Evolutionary conservation across 2,888 invertebrate species (phyloP).

Genomic region (Calliopum simillimum): DNA sequence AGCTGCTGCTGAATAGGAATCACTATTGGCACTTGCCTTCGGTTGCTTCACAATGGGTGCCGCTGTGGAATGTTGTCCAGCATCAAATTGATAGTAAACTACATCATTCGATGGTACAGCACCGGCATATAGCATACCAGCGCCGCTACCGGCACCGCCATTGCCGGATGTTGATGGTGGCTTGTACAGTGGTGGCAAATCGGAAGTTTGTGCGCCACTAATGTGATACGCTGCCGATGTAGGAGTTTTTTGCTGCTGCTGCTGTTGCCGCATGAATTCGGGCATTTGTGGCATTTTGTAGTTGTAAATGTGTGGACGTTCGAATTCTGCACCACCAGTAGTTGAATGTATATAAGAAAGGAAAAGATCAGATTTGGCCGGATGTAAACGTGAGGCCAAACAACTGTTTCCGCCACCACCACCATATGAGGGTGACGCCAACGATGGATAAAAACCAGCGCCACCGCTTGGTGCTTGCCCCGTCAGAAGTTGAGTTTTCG

Average conservation of each 20-base stretch:
- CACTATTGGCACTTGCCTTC: constrained; percentile 38
- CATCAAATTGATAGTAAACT: constrained; percentile 65
- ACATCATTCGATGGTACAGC: constrained; percentile 62
- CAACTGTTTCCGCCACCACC: constrained; percentile 42
- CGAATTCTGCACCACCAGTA: constrained; percentile 51
- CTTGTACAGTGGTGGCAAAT: constrained; percentile 60
- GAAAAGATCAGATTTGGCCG: constrained; percentile 66
- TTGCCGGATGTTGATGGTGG: constrained; percentile 31
- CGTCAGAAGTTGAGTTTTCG: constrained; percentile 61
- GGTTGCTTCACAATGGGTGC: constrained; percentile 58
- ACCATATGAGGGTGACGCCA: constrained; percentile 37
- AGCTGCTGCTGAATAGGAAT: constrained; percentile 27
- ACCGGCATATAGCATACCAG: constrained; percentile 52
- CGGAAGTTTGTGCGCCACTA: constrained; percentile 64
- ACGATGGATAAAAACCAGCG: constrained; percentile 55
- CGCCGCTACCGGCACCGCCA: constrained; percentile 15
- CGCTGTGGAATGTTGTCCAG: constrained; percentile 45
- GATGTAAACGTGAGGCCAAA: constrained; percentile 55
- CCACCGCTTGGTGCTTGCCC: constrained; percentile 49
- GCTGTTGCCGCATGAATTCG: constrained; percentile 49
- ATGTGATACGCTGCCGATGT: constrained; percentile 62
- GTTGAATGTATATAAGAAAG: constrained; percentile 59
- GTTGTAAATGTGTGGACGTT: constrained; percentile 63
- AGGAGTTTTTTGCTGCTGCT: constrained; percentile 41
- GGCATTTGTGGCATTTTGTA: constrained; percentile 65